Evolutionary conservation across 2,797 vertebrate species (phyloP), one percentile per base, ranked within the genome.

Genomic region (Rhinella marina): DNA sequence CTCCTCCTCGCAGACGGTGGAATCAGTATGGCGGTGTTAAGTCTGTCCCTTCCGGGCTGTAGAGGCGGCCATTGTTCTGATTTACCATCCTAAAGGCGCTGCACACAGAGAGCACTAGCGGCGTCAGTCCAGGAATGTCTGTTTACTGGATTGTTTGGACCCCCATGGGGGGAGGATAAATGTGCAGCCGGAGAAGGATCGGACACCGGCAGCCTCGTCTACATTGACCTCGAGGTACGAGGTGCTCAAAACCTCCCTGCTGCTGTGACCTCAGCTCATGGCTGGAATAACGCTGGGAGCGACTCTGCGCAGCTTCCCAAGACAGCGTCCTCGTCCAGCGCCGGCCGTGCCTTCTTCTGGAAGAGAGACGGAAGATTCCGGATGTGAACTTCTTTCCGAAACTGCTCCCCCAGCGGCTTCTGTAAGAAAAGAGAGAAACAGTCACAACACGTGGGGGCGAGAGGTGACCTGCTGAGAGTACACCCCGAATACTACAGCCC

Each of bases 321-420:
- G 52, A 96, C 94, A 80, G 91, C 89, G 72, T 96, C 96, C 0
- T 92, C 77, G 57, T 97, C 96, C 89, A 94, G 0, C 41, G 92
- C 90, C 48, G 95, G 93, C 92, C 98, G 98, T 50, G 93, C 92
- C 90, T 96, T 97, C 94, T 99, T 99, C 88, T 82, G 84, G 92
- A 98, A 99, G 90, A 99, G 97, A 10, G 97, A 97, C 0, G 98
- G 98, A 89, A 99, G 97, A 92, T 99, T 99, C 92, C 97, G 96
- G 94, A 99, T 99, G 88, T 99, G 98, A 91, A 99, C 97, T 93
- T 99, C 98, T 92, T 99, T 99, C 91, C 96, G 97, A 92, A 99
- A 99, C 93, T 99, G 97, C 92, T 99, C 97, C 90, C 97, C 98
- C 2, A 99, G 94, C 32, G 98, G 97, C 94, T 98, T 99, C 98